Base-by-base conservation (phyloP, 2,797 vertebrate genomes). In the Balearica regulorum region DNA sequence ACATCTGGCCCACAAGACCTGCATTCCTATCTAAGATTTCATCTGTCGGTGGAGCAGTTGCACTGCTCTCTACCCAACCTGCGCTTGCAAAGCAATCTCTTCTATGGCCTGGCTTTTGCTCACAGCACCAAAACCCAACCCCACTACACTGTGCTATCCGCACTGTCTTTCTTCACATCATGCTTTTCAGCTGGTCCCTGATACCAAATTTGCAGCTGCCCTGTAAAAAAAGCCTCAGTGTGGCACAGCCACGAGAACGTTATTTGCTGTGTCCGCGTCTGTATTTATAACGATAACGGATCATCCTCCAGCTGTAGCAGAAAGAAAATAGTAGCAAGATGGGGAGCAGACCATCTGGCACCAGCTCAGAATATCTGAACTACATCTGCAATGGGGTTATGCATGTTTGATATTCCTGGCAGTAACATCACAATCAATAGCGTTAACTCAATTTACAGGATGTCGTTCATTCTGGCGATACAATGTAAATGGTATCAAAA, bases 381-480 rank as follows among this genome's bases (percentile, higher is more conserved):
- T 95, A 46, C 55, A 93, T 95, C 82, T 89, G 83, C 93, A 96
- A 44, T 14, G 68, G 66, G 93, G 75, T 89, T 92, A 93, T 43
- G 71, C 2, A 3, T 53, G 91, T 51, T 96, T 82, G 76, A 76
- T 95, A 95, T 96, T 97, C 93, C 93, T 89, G 84, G 79, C 93
- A 94, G 64, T 91, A 89, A 87, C 70, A 96, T 92, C 82, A 65
- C 95, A 94, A 97, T 97, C 86, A 90, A 95, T 91, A 94, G 65
- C 3, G 33, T 93, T 95, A 97, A 95, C 71, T 94, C 70, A 92
- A 83, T 94, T 94, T 95, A 93, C 89, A 97, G 77, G 93, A 96
- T 84, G 71, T 61, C n/a, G 3, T 44, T 71, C 3, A 3, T 94
- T 61, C 79, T 87, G 80, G 57, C 1, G 46, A 93, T 76, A 89